Base-by-base conservation (phyloP, 1,140 invertebrate species). In the Caenorhabditis tropicalis region DNA sequence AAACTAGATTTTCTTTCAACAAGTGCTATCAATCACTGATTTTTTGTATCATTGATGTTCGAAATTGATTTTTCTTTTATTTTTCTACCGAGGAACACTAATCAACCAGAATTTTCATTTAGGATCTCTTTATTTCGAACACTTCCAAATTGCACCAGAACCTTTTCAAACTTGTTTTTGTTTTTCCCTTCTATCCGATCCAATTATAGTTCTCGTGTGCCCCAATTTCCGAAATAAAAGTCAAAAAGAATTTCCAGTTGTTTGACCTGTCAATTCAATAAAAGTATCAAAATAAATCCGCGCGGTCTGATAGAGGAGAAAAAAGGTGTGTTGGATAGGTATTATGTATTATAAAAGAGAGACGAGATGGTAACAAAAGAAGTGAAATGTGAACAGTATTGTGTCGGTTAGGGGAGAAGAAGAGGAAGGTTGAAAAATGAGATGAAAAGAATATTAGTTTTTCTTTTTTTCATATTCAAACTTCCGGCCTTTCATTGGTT, bases 261-360 rank as follows among this genome's bases (percentile, higher is more conserved):
- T 65, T 36, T 65, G 58, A 65, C 58, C 58, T 65, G 58, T 65
- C 58, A 65, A 65, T 65, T 27, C 58, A 65, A 65, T 65, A 65
- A 65, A 65, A 56, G 29, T 65, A 65, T 65, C 58, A 65, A 65
- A 65, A 65, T 65, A 65, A 36, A 65, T 65, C 58, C 58, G 58
- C 58, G 58, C 29, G 58, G 31, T 65, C 12, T 65, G 19, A 36
- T 65, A 15, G 29, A n/a, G n/a, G n/a, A n/a, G n/a, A 36, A 19
- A 65, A 65, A 65, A 33, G 24, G 21, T 16, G 29, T 3, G 7
- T 33, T 4, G 12, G 19, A 16, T 10, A 21, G 31, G 29, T 56
- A 56, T 56, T 56, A 56, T 56, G 53, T 56, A 27, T 56, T 6
- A 56, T 56, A 56, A 19, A 29, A 29, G 58, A 65, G n/a, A 36